phyloP scores from a whole-genome alignment of 2,888 invertebrate species.

The Lampropteryx suffumata region DNA sequence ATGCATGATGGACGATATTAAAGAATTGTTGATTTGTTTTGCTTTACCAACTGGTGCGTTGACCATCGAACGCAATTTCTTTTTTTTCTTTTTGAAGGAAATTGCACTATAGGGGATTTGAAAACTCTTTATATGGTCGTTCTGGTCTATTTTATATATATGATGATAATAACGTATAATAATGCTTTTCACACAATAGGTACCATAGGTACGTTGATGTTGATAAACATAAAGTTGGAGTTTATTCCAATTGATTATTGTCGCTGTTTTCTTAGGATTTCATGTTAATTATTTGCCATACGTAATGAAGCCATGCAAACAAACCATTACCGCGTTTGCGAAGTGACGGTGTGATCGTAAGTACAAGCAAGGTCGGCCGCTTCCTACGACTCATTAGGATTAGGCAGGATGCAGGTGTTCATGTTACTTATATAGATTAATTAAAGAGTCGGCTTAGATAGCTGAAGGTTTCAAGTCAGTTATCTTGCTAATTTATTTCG shows the following conservation, averaged over 20 bases:
- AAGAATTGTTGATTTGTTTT: constrained; percentile 17
- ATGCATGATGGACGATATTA: constrained; percentile 34
- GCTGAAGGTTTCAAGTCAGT: no score
- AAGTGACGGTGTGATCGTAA: constrained; percentile 22
- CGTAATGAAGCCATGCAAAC: neutral
- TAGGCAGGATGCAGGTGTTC: constrained; percentile 45
- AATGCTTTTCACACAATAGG: no score
- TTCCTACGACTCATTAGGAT: constrained; percentile 57
- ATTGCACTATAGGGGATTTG: no score
- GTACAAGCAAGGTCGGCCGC: constrained; percentile 60
- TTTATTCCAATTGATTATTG: neutral
- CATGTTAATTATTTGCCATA: neutral
- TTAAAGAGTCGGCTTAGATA: no score
- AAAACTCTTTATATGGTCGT: no score
- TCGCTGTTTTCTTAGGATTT: neutral
- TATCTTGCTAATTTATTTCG: no score
- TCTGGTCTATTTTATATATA: no score
- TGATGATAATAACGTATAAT: no score
- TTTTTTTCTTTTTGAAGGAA: no score
- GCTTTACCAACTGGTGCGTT: constrained; percentile 8
- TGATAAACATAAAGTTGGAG: no score
- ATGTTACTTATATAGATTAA: no score
- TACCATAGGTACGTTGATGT: no score
- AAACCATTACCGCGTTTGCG: constrained; percentile 21
- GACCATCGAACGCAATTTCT: neutral